phyloP scores from a whole-genome alignment of 2,113 vertebrate genomes.

The Atrichornis clamosus region DNA sequence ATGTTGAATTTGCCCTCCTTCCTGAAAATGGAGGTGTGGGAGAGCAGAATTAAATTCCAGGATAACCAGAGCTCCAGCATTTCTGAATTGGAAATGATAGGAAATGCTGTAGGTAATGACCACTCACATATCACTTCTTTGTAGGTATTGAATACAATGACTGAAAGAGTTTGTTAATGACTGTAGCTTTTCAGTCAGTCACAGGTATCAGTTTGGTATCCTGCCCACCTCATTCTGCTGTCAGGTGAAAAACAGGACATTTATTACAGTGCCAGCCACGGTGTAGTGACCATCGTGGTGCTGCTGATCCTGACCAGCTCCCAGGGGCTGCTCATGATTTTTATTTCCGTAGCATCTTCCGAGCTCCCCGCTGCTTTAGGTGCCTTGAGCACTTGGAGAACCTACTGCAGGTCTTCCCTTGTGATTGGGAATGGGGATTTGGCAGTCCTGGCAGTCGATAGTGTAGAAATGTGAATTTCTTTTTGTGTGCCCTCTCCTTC shows the following conservation, averaged over 20 bases:
- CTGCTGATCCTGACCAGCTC: not conserved
- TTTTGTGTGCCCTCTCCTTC: not conserved
- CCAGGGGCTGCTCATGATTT: not conserved
- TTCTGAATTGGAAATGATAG: not conserved
- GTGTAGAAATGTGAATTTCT: not conserved
- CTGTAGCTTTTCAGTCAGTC: not conserved
- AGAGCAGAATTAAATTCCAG: not conserved
- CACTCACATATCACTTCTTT: not conserved
- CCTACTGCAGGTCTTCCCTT: not conserved
- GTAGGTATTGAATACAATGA: not conserved
- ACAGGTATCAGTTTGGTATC: not conserved
- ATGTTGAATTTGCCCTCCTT: not conserved
- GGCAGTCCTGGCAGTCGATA: not conserved
- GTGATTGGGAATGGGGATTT: not conserved
- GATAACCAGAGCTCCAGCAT: not conserved
- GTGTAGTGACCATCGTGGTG: accelerated
- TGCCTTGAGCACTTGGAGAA: not conserved
- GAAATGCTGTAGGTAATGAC: not conserved
- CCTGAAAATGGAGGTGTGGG: not conserved
- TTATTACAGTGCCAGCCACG: not conserved
- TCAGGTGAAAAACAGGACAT: not conserved
- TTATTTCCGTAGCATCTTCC: accelerated
- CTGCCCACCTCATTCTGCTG: not conserved
- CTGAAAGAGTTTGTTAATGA: not conserved
- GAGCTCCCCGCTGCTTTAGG: not conserved